Base-by-base conservation (phyloP, 2,888 invertebrate species). In the Caenorhabditis panamensis region DNA sequence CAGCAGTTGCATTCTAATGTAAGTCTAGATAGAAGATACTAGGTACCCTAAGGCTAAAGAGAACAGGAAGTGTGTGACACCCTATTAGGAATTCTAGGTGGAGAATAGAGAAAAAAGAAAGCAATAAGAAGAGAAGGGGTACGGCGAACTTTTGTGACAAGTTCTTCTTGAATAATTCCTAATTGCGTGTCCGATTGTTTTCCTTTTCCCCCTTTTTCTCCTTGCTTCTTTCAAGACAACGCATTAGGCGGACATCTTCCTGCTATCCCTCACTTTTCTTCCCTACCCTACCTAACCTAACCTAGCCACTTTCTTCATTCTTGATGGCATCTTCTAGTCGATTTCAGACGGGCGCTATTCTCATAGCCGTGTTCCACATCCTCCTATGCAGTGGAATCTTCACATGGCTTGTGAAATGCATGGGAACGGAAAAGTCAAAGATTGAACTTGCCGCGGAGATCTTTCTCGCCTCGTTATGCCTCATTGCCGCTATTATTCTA, bases 1-100 rank as follows among this genome's bases (percentile, higher is more conserved):
- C 84, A 86, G 51, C 83, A 83, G 58, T 56, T 86, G 20, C 86
- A 86, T 62, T 77, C 83, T 9, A 82, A 83, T 62, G 86, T 86
- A 31, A 71, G 82, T 79, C 41, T 28, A n/a, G n/a, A n/a, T n/a
- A n/a, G n/a, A n/a, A n/a, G n/a, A n/a, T n/a, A n/a, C n/a, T n/a
- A n/a, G n/a, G n/a, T n/a, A n/a, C n/a, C n/a, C n/a, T n/a, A n/a
- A n/a, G n/a, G n/a, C n/a, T 4, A 31, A 31, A 31, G 9, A 56
- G 53, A 69, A 54, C 44, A 62, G 71, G 71, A 71, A 71, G 71
- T 71, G 47, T 71, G 41, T 11, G 54, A 54, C 71, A 28, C 44
- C 11, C 20, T 37, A n/a, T 37, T 51, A 28, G 28, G 24, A 37
- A 69, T 61, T 69, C 53, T 28, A 1, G 36, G n/a, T 8, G 28